Evolutionary conservation across 2,888 invertebrate species (phyloP).

Genomic region (Hypena proboscidalis): DNA sequence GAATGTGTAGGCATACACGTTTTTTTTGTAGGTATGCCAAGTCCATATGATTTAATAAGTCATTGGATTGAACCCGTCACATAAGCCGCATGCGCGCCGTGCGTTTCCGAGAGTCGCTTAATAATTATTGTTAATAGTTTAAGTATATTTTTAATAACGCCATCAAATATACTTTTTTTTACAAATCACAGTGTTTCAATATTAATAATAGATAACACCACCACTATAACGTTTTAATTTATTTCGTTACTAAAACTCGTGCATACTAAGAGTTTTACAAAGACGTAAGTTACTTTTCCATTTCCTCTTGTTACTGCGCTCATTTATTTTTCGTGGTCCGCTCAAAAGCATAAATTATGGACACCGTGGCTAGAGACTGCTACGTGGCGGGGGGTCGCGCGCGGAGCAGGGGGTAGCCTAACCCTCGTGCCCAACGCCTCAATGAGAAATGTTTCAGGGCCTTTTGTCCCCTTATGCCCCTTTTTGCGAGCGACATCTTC

Average conservation of each 20-base stretch:
- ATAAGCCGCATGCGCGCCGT: too few species aligned
- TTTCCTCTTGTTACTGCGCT: constrained; percentile 67
- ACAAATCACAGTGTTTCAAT: too few species aligned
- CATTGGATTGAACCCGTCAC: too few species aligned
- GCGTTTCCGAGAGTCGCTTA: too few species aligned
- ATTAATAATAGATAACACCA: not conserved
- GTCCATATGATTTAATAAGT: too few species aligned
- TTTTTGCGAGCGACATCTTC: constrained; percentile 80
- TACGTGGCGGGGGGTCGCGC: constrained; percentile 56
- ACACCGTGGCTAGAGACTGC: constrained; percentile 71
- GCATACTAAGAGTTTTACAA: constrained; percentile 41
- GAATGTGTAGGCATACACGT: too few species aligned
- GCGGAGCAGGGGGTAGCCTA: constrained; percentile 35
- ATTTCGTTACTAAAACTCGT: constrained; percentile 13
- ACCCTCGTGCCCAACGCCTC: constrained; percentile 53
- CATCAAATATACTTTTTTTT: too few species aligned
- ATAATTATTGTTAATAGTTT: too few species aligned
- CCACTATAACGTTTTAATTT: constrained; percentile 11
- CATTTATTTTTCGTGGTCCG: constrained; percentile 82
- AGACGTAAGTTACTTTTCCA: constrained; percentile 60
- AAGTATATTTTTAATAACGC: too few species aligned
- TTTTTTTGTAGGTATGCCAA: too few species aligned
- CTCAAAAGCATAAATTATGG: constrained; percentile 82
- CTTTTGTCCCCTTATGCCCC: constrained; percentile 77
- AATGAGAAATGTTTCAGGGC: constrained; percentile 81